Evolutionary conservation across 2,113 vertebrate species (phyloP).

Genomic region (Tragelaphus scriptus): DNA sequence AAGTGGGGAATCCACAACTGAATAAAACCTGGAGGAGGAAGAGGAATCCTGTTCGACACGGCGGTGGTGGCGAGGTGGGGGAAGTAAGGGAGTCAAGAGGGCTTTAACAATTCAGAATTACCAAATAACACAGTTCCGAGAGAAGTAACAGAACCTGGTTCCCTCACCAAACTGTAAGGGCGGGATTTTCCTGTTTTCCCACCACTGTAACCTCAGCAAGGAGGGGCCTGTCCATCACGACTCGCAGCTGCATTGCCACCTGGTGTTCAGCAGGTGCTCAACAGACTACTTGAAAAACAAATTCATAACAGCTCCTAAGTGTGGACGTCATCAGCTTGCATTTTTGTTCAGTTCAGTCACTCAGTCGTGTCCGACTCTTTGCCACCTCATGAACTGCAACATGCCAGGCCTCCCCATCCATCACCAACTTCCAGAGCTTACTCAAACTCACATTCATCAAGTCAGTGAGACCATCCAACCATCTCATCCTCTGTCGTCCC

Average conservation of each 20-base stretch:
- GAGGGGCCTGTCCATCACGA: accelerated
- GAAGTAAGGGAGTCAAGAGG: background rate
- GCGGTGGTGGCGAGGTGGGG: background rate
- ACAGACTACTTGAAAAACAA: background rate
- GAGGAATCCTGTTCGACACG: accelerated
- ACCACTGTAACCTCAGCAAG: background rate
- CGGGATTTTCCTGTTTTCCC: accelerated
- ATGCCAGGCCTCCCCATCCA: background rate
- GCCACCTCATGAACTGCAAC: background rate
- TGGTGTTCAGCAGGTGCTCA: background rate
- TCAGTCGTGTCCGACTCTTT: background rate
- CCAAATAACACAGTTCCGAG: accelerated
- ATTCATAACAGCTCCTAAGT: background rate
- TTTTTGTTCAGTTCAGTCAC: background rate
- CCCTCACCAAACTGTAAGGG: background rate
- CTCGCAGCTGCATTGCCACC: background rate
- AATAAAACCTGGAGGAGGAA: background rate
- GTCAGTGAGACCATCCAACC: background rate
- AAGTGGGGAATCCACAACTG: accelerated
- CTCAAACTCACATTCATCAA: background rate
- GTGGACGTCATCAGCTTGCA: background rate
- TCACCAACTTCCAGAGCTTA: background rate
- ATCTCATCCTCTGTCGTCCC: background rate
- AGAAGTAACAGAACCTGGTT: background rate
- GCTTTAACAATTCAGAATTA: no score